Conservation (phyloP, 2,113 vertebrate genomes). For the Tachysurus fulvidraco region DNA sequence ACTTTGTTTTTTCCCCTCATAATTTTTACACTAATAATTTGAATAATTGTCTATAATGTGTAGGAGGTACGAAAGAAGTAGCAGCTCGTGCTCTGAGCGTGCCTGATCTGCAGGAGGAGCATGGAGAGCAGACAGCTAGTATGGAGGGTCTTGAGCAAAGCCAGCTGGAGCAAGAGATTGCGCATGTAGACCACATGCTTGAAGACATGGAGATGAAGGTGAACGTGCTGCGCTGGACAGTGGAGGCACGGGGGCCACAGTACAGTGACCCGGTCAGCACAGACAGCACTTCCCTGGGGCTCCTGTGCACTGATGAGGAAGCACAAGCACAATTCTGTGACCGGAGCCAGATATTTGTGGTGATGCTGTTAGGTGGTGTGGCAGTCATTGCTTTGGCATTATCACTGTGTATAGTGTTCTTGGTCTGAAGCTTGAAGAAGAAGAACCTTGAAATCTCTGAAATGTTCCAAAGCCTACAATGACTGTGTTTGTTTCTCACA, state of each 20-base stretch:
- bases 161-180: conserved; percentile 67
- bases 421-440: conserved; percentile 50
- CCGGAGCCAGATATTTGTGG: conserved; percentile 48
- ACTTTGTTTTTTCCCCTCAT: background rate
- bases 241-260: conserved; percentile 62
- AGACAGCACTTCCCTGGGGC: conserved; percentile 64
- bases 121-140: conserved; percentile 43
- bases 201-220: conserved; percentile 75
- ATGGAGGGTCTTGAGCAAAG: conserved; percentile 65
- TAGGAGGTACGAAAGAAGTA: conserved; percentile 67
- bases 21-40: background rate
- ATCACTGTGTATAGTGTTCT: conserved; percentile 64
- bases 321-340: conserved; percentile 51
- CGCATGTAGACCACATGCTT: conserved; percentile 65
- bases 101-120: conserved; percentile 59
- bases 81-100: conserved; percentile 70
- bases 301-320: conserved; percentile 68
- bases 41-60: background rate
- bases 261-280: conserved; percentile 67
- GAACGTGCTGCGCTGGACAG: conserved; percentile 70
- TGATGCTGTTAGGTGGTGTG: conserved; percentile 58
- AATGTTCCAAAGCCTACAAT: background rate
- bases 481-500: background rate
- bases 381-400: conserved; percentile 52
- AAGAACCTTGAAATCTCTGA: background rate